phyloP scores from a whole-genome alignment of 2,113 vertebrate genomes.

The Zingel zingel region DNA sequence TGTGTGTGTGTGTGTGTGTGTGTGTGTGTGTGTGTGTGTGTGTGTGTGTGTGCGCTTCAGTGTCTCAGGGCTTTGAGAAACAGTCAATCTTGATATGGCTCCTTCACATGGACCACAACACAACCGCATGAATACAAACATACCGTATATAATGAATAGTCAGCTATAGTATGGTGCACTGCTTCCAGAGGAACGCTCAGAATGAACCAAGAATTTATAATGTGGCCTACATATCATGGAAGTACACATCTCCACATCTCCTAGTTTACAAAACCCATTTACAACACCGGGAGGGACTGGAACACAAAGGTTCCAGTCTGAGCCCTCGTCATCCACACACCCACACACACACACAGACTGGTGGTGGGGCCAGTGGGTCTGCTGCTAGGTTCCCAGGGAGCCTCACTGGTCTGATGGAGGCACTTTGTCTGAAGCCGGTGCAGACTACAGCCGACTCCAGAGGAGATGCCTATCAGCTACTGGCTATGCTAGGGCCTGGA shows the following conservation, averaged over 20 bases:
- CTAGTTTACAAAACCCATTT: slow-evolving; percentile 73
- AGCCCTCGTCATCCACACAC: slow-evolving; percentile 33
- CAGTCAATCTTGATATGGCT: slow-evolving; percentile 50
- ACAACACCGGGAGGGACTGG: slow-evolving; percentile 41
- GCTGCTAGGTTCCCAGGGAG: slow-evolving; percentile 85
- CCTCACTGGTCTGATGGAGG: slow-evolving; percentile 83
- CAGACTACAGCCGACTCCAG: slow-evolving; percentile 87
- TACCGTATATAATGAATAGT: slow-evolving; percentile 21
- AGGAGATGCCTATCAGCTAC: slow-evolving; percentile 87
- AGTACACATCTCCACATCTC: slow-evolving; percentile 52
- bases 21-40: slow-evolving; percentile 15
- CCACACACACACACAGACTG: slow-evolving; percentile 31
- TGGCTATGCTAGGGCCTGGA: slow-evolving; percentile 79
- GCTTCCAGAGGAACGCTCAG: slow-evolving; percentile 42
- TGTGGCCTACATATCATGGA: slow-evolving; percentile 38
- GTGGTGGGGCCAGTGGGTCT: slow-evolving; percentile 78
- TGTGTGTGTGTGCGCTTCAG: slow-evolving; percentile 25
- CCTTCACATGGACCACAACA: slow-evolving; percentile 41
- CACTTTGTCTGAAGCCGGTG: slow-evolving; percentile 86
- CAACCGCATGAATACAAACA: slow-evolving; percentile 40
- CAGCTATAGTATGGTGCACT: neutral
- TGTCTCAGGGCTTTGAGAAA: slow-evolving; percentile 46
- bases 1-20: slow-evolving; percentile 41
- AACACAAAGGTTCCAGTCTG: slow-evolving; percentile 72
- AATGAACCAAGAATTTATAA: slow-evolving; percentile 62